Evolutionary conservation across 2,113 vertebrate genomes (phyloP), one percentile per base, ranked within the genome.

Genomic region (Siniperca knerii): DNA sequence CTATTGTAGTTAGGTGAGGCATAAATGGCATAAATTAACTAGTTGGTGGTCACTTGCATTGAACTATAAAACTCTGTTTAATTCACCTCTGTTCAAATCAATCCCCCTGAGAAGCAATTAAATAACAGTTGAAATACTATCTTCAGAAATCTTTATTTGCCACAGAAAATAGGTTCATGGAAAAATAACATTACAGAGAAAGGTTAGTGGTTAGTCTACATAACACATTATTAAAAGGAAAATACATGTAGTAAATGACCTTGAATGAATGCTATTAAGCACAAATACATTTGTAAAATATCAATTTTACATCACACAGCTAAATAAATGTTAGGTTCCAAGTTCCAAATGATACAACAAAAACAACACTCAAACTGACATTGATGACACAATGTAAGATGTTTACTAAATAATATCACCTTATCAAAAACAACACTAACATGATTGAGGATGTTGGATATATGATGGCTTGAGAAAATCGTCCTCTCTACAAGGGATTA

Each of bases 141-240:
- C 6, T 71, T 77, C 15, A 60, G 50, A 48, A 73, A 78, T 25
- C 52, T 78, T 84, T 84, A 84, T 84, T 84, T 60, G 15, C n/a
- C 48, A 55, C 55, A 40, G 16, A 77, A 77, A 54, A 65, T 75
- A 15, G 16, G 48, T 46, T 64, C 29, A 75, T 40, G 44, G 42
- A 68, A 68, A 75, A 52, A 54, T 64, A n/a, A 25, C 40, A 71
- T 40, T 25, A 66, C 21, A 78, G 37, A 25, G 8, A 71, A 65
- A 50, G 48, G 35, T 71, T 33, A n/a, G 20, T 71, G 48, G 35
- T 71, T 33, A n/a, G 20, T 71, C 44, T 33, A 75, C 23, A 40
- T 12, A 44, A 33, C 44, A 67, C 23, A 55, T 12, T 58, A 58
- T 9, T 44, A 3, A 20, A 46, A 46, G 13, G 29, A 62, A 46